Conservation (phyloP, 2,797 vertebrate genomes). For the Rachycentron canadum region DNA sequence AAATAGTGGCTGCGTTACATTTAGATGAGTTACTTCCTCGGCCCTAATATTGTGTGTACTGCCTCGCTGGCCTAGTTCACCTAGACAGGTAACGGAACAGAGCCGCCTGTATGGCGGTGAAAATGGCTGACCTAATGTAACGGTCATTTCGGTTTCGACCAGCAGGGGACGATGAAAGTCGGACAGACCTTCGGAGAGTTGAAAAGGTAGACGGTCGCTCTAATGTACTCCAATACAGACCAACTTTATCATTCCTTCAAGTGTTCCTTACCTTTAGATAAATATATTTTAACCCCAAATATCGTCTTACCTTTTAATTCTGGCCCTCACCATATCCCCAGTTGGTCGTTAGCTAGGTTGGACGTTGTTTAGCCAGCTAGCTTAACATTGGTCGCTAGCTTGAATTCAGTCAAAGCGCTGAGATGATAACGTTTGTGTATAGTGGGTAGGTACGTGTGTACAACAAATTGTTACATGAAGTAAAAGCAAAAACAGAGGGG, state of each 20-base stretch:
- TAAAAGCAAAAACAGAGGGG: neutral
- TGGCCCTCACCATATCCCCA: neutral
- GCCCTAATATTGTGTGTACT: too few relatives aligned
- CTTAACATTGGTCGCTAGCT: neutral
- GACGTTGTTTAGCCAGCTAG: neutral
- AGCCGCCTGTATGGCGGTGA: neutral
- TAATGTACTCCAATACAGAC: neutral
- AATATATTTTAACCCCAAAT: neutral
- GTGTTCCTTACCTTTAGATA: neutral
- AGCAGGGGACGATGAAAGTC: neutral
- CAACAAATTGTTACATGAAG: too few relatives aligned
- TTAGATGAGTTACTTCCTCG: neutral
- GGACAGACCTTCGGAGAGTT: neutral
- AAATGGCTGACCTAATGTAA: neutral
- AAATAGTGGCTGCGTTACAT: neutral
- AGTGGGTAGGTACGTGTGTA: neutral
- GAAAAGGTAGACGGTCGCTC: neutral
- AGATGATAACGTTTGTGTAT: neutral
- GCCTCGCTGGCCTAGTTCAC: fast-evolving
- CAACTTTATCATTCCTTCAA: neutral
- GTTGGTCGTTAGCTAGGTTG: neutral
- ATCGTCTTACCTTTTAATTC: neutral
- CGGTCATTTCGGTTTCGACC: neutral
- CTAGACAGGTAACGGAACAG: neutral
- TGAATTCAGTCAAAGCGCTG: too few relatives aligned